phyloP scores from a whole-genome alignment of 1,140 invertebrate species.

The Acyrthosiphon pisum region DNA sequence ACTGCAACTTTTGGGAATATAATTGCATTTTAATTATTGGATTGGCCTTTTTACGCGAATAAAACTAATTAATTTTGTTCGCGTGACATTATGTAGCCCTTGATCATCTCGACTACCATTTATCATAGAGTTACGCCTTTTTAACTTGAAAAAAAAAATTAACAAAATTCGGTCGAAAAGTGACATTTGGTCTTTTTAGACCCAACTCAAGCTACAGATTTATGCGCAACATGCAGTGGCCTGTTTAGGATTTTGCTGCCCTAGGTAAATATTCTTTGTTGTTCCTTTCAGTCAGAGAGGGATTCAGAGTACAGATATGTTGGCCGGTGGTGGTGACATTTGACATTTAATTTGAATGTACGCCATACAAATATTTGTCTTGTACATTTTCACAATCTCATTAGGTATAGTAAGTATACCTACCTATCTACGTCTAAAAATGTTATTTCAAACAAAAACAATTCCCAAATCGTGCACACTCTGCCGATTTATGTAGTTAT shows the following conservation, averaged over 20 bases:
- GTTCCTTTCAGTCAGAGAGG: background rate
- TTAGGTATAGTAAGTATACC: background rate
- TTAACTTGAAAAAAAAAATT: background rate
- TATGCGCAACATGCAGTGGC: background rate
- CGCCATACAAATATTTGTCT: background rate
- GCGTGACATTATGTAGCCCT: background rate
- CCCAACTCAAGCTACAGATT: background rate
- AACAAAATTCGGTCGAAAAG: background rate
- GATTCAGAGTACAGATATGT: background rate
- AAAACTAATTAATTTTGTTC: background rate
- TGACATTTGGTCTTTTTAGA: background rate
- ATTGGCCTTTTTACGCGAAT: background rate
- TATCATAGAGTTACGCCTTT: background rate
- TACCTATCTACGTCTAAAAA: background rate
- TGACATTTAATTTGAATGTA: background rate
- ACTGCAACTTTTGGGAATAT: background rate
- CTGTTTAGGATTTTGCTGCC: background rate
- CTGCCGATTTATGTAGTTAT: background rate
- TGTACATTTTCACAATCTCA: background rate
- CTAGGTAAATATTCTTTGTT: constrained; percentile 1
- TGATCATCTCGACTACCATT: background rate
- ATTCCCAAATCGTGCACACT: background rate
- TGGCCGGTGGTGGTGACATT: background rate
- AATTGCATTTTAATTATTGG: background rate
- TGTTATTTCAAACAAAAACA: background rate